Evolutionary conservation across 2,888 invertebrate species (phyloP), one percentile per base, ranked within the genome.

Genomic region (Archips xylosteana): DNA sequence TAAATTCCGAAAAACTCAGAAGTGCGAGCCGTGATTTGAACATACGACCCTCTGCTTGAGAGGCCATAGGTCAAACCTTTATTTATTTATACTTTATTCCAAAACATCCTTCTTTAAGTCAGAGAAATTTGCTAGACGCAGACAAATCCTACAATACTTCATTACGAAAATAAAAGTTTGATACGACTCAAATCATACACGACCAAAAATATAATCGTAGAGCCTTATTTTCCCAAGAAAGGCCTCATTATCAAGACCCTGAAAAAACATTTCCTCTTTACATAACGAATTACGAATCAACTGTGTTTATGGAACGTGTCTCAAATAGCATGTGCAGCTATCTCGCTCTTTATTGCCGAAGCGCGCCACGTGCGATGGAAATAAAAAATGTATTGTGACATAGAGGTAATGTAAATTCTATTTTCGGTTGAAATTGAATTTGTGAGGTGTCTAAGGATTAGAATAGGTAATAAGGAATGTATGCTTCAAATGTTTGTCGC

Each of bases 301-400:
- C 47, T 12, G 34, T 64, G 64, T 70, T 70, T 70, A 64, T 47
- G 3, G 57, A 57, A 64, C 70, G 70, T 71, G 70, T 36, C 13
- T 34, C 15, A 59, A 57, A 59, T 64, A 47, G 63, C 57, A 57
- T 45, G 34, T 60, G 67, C 45, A 8, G 5, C 51, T 8, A 45
- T 57, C 60, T 71, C 65, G 23, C 42, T 65, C 60, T 65, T 71
- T 49, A 59, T 65, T 71, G 34, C 36, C 12, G 12, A 32, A 39
- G 59, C 8, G 39, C 49, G n/a, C 47, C 65, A 39, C 39, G 65
- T 65, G 71, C 23, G 71, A 32, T 49, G 47, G 59, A 57, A 64
- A 60, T 65, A 65, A 65, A 71, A 65, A n/a, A 71, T 71, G 59
- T 65, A 71, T 71, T 65, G 64, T 39, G 64, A 65, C 57, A 59